Base-by-base conservation (phyloP, 1,140 invertebrate species). In the Aleiodes sp. region DNA sequence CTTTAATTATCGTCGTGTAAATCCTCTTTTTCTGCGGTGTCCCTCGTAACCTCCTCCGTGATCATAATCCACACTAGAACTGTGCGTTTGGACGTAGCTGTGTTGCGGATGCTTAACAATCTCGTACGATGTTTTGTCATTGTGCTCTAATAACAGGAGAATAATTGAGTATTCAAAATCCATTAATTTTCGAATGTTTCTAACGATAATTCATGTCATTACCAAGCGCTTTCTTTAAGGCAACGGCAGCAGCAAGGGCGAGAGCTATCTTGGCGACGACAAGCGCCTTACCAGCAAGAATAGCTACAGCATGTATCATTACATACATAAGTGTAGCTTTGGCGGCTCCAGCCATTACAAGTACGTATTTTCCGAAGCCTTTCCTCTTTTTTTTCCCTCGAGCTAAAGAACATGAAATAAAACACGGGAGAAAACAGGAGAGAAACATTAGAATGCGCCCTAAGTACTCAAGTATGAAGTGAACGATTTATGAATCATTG, bases 91-190 rank as follows among this genome's bases (percentile, higher is more conserved):
- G 74, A 89, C 89, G 79, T 92, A 91, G 37, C 90, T 92, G 61
- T 93, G 90, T 73, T 94, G 90, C n/a, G 93, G 93, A 83, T 94
- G 91, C 80, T 94, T 94, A 14, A 94, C 91, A 78, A 94, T 94
- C 83, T 94, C 93, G 75, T 94, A 93, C 10, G 93, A 94, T 2
- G 92, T 94, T 80, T 93, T 94, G 77, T 93, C 92, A 57, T 76
- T 74, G 33, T 78, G 74, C 41, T 82, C 84, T 86, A 65, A 4
- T 80, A 78, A 31, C 12, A 46, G 21, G 28, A 21, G 2, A 62
- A 31, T 19, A 46, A 64, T 43, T 16, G 16, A 2, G n/a, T 46
- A 39, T 39, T 16, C 4, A 62, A n/a, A n/a, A n/a, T n/a, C n/a
- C n/a, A n/a, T n/a, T n/a, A n/a, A n/a, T 68, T 12, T 35, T 24